Conservation (phyloP, 2,797 vertebrate genomes). For the Sebastes iracundus region DNA sequence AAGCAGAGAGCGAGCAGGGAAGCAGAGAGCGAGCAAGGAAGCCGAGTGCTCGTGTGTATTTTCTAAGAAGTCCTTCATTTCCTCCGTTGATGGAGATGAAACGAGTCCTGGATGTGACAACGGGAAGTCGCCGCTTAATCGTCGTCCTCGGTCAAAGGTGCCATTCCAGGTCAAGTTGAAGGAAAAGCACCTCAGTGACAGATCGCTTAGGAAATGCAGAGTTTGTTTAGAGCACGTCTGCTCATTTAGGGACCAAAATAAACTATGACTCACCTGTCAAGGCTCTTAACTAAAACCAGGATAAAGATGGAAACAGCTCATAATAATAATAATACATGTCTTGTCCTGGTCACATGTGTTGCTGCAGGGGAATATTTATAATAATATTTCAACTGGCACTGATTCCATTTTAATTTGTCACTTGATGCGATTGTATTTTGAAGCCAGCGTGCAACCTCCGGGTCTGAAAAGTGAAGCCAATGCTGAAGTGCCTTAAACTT, state of each 20-base stretch:
- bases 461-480: too few relatives aligned
- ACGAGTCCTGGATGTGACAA: slow-evolving; percentile 19
- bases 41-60: background rate
- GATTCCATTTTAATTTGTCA: background rate
- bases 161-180: slow-evolving; percentile 36
- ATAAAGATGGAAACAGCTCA: background rate
- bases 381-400: background rate
- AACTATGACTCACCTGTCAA: background rate
- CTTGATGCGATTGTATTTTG: background rate
- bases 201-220: background rate
- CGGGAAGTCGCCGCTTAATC: slow-evolving; percentile 31
- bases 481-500: too few relatives aligned
- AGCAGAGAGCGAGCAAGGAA: background rate
- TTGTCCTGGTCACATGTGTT: background rate
- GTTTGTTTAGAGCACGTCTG: background rate
- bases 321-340: background rate
- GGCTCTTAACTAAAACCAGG: background rate
- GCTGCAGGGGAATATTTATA: background rate
- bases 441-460: fast-evolving
- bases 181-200: background rate
- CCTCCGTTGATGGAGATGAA: slow-evolving; percentile 28
- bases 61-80: slow-evolving; percentile 24
- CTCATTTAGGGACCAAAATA: background rate
- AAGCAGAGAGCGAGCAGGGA: background rate
- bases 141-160: slow-evolving; percentile 27